These are phyloP conservation scores for Myripristis jacobus DNA, from an alignment of 2,797 vertebrate species.

Conservation along the genomic window DNA sequence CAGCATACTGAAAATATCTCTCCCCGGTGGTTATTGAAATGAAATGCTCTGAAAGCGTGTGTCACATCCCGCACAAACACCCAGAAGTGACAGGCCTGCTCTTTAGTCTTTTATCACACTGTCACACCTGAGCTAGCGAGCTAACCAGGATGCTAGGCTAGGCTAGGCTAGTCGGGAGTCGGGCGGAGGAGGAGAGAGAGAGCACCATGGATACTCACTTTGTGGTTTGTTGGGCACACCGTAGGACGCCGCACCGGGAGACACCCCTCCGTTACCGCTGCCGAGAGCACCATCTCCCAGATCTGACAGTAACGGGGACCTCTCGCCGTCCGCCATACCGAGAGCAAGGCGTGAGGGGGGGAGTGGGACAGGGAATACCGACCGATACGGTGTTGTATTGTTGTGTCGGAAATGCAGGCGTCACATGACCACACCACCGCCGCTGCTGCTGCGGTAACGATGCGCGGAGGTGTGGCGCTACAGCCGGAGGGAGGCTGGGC, in stretches of 20 bases:
- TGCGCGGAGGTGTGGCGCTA: constrained; percentile 60
- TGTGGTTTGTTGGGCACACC: constrained; percentile 86
- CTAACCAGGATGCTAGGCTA: constrained; percentile 55
- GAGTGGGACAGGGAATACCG: constrained; percentile 54
- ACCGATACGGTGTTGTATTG: constrained; percentile 73
- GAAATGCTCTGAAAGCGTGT: not conserved
- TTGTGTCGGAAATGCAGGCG: constrained; percentile 82
- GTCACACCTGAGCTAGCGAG: constrained; percentile 24
- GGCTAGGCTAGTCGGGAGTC: constrained; percentile 42
- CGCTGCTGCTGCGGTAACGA: constrained; percentile 78
- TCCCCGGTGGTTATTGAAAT: too few relatives aligned
- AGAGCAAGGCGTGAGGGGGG: constrained; percentile 70
- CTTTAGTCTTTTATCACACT: not conserved
- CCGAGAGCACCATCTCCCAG: constrained; percentile 86
- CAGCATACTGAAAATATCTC: not conserved
- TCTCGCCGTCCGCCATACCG: constrained; percentile 93
- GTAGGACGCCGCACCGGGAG: constrained; percentile 85
- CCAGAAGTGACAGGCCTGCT: not conserved
- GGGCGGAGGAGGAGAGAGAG: constrained; percentile 49
- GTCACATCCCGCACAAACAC: not conserved
- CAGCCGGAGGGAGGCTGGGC: constrained; percentile 14
- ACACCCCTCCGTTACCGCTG: constrained; percentile 84
- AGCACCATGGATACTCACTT: constrained; percentile 83
- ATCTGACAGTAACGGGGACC: constrained; percentile 91
- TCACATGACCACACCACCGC: constrained; percentile 80